Evolutionary conservation across 2,113 vertebrate genomes (phyloP).

Genomic region (Mystacornis crossleyi): DNA sequence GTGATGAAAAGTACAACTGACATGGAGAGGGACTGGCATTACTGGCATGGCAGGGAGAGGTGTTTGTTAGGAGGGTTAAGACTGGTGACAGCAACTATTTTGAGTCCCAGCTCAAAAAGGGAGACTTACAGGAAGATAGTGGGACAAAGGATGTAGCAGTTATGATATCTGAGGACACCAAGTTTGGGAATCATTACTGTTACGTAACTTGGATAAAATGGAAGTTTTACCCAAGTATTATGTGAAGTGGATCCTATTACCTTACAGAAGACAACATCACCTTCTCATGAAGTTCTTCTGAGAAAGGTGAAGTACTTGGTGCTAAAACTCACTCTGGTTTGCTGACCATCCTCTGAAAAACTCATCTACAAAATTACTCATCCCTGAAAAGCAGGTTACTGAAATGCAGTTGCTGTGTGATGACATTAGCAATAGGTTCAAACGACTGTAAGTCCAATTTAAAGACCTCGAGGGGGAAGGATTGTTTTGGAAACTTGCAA

Average conservation of each 20-base stretch:
- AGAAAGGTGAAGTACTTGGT: not conserved
- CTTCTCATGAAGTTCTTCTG: not conserved
- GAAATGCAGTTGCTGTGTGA: not conserved
- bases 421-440: not conserved
- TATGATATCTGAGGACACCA: not conserved
- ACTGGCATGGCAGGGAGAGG: not conserved
- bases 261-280: not conserved
- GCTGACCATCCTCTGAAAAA: not conserved
- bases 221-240: not conserved
- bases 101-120: not conserved
- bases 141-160: not conserved
- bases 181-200: not conserved
- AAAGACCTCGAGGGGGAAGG: fast-evolving
- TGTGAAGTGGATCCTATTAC: not conserved
- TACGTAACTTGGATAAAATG: not conserved
- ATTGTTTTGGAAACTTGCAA: not conserved
- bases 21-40: not conserved
- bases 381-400: not conserved
- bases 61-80: not conserved
- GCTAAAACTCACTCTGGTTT: not conserved
- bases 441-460: not conserved
- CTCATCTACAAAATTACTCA: not conserved
- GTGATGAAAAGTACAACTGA: not conserved
- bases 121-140: not conserved
- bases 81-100: not conserved